Evolutionary conservation across 2,888 invertebrate species (phyloP), one percentile per base, ranked within the genome.

Genomic region (Halictus ligatus): DNA sequence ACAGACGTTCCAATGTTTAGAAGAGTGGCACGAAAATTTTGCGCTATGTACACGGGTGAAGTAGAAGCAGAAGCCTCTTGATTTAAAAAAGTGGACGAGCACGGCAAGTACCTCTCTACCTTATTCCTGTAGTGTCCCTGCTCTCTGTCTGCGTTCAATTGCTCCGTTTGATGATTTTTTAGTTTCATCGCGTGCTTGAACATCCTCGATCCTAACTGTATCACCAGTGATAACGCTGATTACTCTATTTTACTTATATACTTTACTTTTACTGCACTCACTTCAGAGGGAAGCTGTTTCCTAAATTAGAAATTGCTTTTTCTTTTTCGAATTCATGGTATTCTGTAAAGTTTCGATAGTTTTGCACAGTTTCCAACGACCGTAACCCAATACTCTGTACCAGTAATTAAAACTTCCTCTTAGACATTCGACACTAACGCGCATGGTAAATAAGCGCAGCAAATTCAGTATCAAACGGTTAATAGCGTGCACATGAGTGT

Each of bases 51-150:
- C 69, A 21, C 69, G 69, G 69, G 69, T 69, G 40, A 69, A 69
- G 69, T 69, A 69, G 69, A 69, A 69, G 69, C 40, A 40, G 69
- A 10, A 40, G 21, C 69, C 69, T 40, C 69, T 69, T 69, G 69
- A 69, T 69, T 69, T 69, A 69, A 69, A 69, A 69, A 69, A 69
- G 69, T 69, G 69, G 69, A 69, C 69, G 69, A 69, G 69, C 35
- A 69, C 69, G 40, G 21, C 69, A 69, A 69, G 69, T 35, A 40
- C 69, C 69, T 40, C 69, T 69, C 69, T 69, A 69, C 69, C 69
- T 69, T 69, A 69, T 69, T 69, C 69, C 69, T 69, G 69, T 69
- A 69, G 69, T 69, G 40, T 40, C 69, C 21, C 69, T 35, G 35
- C 58, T 40, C 69, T 40, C 69, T 69, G 69, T 69, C 69, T 69